Conservation (phyloP, 2,888 invertebrate genomes). For the Polymixis flavicincta region DNA sequence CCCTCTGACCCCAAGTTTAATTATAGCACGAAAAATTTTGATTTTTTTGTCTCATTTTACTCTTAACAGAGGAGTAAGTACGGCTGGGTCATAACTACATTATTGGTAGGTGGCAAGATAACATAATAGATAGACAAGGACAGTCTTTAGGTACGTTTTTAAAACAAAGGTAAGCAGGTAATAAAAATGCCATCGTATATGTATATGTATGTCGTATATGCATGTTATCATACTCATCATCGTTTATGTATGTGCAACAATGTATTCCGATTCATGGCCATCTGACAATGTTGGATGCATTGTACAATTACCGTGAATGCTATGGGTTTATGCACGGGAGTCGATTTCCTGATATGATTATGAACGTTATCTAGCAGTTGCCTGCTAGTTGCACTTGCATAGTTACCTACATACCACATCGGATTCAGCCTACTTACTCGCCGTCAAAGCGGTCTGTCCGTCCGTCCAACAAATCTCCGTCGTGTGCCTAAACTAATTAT, state of each 20-base stretch:
- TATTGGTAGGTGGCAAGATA: not conserved
- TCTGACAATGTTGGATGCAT: slow-evolving; percentile 23
- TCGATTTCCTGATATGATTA: slow-evolving; percentile 22
- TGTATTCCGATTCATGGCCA: slow-evolving; percentile 16
- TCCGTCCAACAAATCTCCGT: no score
- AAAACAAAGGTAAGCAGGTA: not conserved
- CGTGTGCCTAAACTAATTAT: not conserved
- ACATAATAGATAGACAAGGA: not conserved
- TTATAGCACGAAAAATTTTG: not conserved
- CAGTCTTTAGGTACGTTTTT: not conserved
- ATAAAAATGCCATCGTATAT: slow-evolving; percentile 1
- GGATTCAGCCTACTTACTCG: no score
- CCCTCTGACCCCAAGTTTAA: no score
- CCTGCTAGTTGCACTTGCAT: no score
- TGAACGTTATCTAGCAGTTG: not conserved
- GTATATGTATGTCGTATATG: no score
- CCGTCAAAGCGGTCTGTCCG: no score
- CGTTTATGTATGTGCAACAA: no score
- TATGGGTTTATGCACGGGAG: slow-evolving; percentile 14
- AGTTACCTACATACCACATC: not conserved
- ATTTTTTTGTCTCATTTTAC: not conserved
- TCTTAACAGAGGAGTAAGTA: not conserved
- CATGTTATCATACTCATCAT: no score
- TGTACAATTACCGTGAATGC: slow-evolving; percentile 25
- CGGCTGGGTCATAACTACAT: not conserved